Base-by-base conservation (phyloP, 1,140 invertebrate species). In the Drosophila setifemur region DNA sequence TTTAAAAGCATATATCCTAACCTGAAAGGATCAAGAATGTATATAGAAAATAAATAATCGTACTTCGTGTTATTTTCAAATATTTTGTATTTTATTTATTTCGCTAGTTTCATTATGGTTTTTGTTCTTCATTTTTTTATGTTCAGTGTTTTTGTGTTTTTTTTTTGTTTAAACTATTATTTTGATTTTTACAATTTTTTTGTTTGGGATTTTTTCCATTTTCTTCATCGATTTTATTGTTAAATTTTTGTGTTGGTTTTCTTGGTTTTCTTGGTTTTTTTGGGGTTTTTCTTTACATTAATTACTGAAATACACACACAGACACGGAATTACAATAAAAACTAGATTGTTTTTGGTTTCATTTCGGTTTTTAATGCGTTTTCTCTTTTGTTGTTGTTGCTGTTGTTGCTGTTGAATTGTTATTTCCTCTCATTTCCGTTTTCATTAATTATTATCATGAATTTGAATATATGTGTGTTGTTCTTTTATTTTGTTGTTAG, bases 321-420 rank as follows among this genome's bases (percentile, higher is more conserved):
- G 81, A 86, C 81, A 86, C 81, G 81, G 81, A 86, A 86, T 86
- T 86, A 86, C 81, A 86, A 86, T 86, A 86, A 79, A 77, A 86
- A 86, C 81, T 86, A 86, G 83, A 86, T 61, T 82, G 55, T 74
- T 64, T 58, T 75, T 57, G 40, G 44, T 43, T 73, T 63, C 48
- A 40, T 61, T 64, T 64, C 49, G 42, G 37, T 50, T 61, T 48
- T 61, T 48, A 33, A 57, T 57, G 53, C 21, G 5, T 50, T 31
- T 53, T 8, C 35, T 19, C 63, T 19, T 67, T 28, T 29, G 12
- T 33, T 16, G 6, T 37, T 37, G 16, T n/a, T n/a, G n/a, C n/a
- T n/a, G n/a, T n/a, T n/a, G n/a, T n/a, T n/a, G n/a, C n/a, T n/a
- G n/a, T n/a, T n/a, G n/a, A n/a, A n/a, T n/a, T n/a, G 16, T 16